phyloP scores from a whole-genome alignment of 2,888 invertebrate species.

The Sphaerophoria rueppellii region DNA sequence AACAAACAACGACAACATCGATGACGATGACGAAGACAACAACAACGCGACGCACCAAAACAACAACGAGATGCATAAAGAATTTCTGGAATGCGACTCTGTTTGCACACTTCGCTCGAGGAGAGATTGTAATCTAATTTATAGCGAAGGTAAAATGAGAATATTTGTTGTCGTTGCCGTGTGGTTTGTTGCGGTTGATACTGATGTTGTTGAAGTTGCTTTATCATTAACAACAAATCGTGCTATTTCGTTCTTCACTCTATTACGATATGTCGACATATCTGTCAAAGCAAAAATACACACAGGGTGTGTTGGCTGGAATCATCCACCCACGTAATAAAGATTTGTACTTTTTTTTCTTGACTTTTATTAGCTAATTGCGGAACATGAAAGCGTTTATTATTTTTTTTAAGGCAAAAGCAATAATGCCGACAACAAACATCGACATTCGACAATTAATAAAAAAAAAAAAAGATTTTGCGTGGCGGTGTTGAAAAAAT shows the following conservation, averaged over 20 bases:
- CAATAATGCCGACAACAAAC: conserved; percentile 47
- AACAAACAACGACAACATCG: neutral
- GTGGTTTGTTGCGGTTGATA: conserved; percentile 7
- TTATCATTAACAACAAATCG: conserved; percentile 55
- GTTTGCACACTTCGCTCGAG: conserved; percentile 46
- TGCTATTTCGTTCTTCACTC: conserved; percentile 31
- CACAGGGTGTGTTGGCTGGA: conserved; percentile 42
- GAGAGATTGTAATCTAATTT: conserved; percentile 66
- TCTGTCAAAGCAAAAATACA: conserved; percentile 44
- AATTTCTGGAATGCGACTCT: conserved; percentile 60
- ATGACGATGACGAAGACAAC: neutral
- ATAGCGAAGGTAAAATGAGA: conserved; percentile 61
- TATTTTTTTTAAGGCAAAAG: conserved; percentile 33
- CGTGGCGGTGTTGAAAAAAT: conserved; percentile 56
- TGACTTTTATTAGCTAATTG: conserved; percentile 43
- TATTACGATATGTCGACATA: conserved; percentile 28
- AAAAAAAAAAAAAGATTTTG: conserved; percentile 57
- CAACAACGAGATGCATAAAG: conserved; percentile 36
- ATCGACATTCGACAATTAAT: conserved; percentile 7
- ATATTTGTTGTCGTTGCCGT: conserved; percentile 37
- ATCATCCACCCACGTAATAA: conserved; percentile 48
- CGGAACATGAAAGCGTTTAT: conserved; percentile 57
- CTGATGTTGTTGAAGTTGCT: conserved; percentile 11
- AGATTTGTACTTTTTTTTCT: conserved; percentile 39
- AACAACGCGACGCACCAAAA: conserved; percentile 8